Base-by-base conservation (phyloP, 2,888 invertebrate species). In the Andrena minutula region DNA sequence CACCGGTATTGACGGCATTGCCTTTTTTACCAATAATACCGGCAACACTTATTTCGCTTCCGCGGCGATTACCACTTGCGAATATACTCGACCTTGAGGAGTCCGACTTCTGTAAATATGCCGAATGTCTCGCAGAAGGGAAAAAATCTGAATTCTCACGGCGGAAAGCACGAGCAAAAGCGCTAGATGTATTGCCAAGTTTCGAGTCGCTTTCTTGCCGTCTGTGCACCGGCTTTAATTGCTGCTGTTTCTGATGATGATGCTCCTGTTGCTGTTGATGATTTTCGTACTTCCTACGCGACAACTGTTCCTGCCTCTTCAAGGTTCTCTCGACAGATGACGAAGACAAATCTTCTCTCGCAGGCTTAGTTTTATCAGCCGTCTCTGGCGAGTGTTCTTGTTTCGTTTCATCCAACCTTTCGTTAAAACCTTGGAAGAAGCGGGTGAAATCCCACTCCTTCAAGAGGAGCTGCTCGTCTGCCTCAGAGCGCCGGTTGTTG, bases 381-480 rank as follows among this genome's bases (percentile, higher is more conserved):
- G 77, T 68, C 61, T 85, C 85, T 73, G 89, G 84, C 53, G 87
- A 82, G 80, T 89, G 85, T 77, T 95, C 95, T 90, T 95, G 95
- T 83, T 95, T 94, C 89, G 92, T 92, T 89, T 92, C 92, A 86
- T 94, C 94, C 89, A 93, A 89, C 64, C 93, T 91, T 88, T 94
- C 94, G 90, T 93, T 94, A 91, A 94, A 94, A 82, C 94, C 94
- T 90, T 94, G 97, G 94, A 98, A 97, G 95, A 98, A 97, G 93
- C 97, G 96, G 88, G 97, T 97, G 94, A 98, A 97, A 94, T 98
- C 97, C 98, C 97, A 98, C 92, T 98, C 97, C 94, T 97, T 97
- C 89, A 98, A 95, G 85, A 98, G 95, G 73, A 96, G 96, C 84
- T 97, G 97, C 93, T 97, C 97, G 92, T 97, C 97, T 90, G 96